These are phyloP conservation scores for Phrynosoma blainvillii DNA, from an alignment of 2,113 vertebrate genomes.

Conservation along the genomic window DNA sequence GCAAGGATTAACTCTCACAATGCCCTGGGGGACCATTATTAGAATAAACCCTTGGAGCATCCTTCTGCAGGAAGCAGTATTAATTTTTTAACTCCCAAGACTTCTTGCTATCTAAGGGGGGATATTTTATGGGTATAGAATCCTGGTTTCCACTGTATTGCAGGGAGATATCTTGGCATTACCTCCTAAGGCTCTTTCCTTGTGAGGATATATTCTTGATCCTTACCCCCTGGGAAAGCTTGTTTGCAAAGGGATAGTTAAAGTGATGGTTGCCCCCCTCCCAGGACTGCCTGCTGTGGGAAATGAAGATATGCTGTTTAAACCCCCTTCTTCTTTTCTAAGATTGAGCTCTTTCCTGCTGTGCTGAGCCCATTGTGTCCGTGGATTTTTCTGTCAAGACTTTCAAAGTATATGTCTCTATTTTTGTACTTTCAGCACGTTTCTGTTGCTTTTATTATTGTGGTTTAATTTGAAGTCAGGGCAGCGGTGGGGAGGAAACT, in stretches of 20 bases:
- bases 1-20: background rate
- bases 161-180: background rate
- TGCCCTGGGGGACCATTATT: background rate
- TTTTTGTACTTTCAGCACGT: conserved; percentile 30
- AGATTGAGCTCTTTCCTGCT: conserved; percentile 5
- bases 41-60: background rate
- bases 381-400: conserved; percentile 12
- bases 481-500: background rate
- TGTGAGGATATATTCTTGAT: background rate
- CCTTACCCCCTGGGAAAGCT: background rate
- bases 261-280: background rate
- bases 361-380: background rate
- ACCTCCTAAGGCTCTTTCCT: background rate
- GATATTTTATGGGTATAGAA: background rate
- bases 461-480: background rate
- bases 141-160: background rate
- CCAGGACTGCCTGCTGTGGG: background rate
- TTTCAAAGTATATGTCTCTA: conserved; percentile 32
- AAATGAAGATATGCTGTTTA: background rate
- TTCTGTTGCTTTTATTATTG: background rate
- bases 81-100: background rate
- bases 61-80: background rate
- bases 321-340: background rate
- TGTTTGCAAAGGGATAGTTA: background rate
- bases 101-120: background rate